A percentile compares a stretch with the other conserved stretches of the same genome.
These are phyloP conservation scores for Motacilla alba DNA, from an alignment of 2,113 vertebrate species.

Conservation along the genomic window DNA sequence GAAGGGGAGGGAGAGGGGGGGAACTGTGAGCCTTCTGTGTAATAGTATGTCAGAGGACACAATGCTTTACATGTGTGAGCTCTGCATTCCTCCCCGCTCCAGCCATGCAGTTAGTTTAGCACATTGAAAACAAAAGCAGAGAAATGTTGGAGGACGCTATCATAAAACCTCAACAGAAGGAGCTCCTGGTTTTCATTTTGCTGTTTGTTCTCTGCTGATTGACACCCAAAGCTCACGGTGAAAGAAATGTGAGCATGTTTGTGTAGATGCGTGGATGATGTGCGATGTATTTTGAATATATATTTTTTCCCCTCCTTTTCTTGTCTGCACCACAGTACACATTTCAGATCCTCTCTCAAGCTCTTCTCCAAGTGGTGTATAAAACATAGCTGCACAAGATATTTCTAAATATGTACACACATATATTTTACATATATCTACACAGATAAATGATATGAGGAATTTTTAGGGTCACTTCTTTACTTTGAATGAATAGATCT, in stretches of 20 bases:
- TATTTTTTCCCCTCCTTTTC: constrained; percentile 31
- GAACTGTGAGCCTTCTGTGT: constrained; percentile 59
- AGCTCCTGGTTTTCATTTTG: constrained; percentile 65
- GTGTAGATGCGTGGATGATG: constrained; percentile 32
- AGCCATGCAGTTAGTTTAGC: constrained; percentile 42
- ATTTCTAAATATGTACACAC: background rate
- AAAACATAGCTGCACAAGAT: constrained; percentile 8
- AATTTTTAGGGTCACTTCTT: constrained; percentile 54
- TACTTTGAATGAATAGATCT: constrained; percentile 54
- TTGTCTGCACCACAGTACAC: constrained; percentile 51
- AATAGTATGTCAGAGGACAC: constrained; percentile 71
- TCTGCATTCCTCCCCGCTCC: constrained; percentile 24
- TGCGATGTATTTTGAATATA: constrained; percentile 64
- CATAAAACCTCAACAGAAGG: constrained; percentile 64
- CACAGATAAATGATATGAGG: constrained; percentile 12
- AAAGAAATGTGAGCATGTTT: constrained; percentile 25
- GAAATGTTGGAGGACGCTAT: constrained; percentile 45
- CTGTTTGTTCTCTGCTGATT: constrained; percentile 70
- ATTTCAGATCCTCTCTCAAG: constrained; percentile 59
- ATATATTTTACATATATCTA: background rate
- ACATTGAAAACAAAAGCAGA: constrained; percentile 57
- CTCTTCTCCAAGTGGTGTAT: constrained; percentile 50
- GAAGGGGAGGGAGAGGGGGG: constrained; percentile 56
- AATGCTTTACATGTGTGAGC: constrained; percentile 60
- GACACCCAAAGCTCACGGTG: constrained; percentile 59